Conservation (phyloP, 2,797 vertebrate genomes). For the Sebastolobus alascanus region DNA sequence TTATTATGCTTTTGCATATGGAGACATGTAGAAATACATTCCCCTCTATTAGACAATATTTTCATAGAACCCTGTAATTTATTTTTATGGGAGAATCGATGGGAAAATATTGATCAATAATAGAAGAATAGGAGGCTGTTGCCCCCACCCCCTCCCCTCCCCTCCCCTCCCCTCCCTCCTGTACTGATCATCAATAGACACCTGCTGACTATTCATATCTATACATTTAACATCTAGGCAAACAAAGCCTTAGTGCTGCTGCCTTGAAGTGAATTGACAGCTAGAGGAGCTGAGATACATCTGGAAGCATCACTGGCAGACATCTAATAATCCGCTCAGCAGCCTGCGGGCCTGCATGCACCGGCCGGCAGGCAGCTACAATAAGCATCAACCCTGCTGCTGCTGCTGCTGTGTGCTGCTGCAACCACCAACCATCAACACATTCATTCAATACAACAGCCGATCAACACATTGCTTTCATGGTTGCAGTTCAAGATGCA, state of each 20-base stretch:
- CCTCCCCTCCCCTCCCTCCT: neutral
- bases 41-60: neutral
- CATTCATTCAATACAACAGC: slow-evolving; percentile 30
- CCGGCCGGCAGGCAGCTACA: slow-evolving; percentile 67
- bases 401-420: neutral
- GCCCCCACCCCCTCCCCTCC: neutral
- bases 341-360: slow-evolving; percentile 54
- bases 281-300: slow-evolving; percentile 48
- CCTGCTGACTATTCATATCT: slow-evolving; percentile 34
- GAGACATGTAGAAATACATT: neutral
- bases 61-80: neutral
- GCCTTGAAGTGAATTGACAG: slow-evolving; percentile 39
- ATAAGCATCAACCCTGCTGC: slow-evolving; percentile 39
- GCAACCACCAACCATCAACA: slow-evolving; percentile 19
- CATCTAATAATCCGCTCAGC: slow-evolving; percentile 64
- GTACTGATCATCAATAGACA: slow-evolving; percentile 17
- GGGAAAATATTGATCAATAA: slow-evolving; percentile 17
- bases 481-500: slow-evolving; percentile 47
- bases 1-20: neutral
- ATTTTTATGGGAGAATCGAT: slow-evolving; percentile 7
- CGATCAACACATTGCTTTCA: slow-evolving; percentile 35
- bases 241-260: slow-evolving; percentile 22
- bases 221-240: neutral
- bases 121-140: neutral
- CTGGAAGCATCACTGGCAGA: slow-evolving; percentile 64